Percentiles rank a stretch among this genome's conserved stretches.
These are phyloP conservation scores for Lycaon pictus DNA, from an alignment of 2,113 vertebrate species.

Conservation along the genomic window DNA sequence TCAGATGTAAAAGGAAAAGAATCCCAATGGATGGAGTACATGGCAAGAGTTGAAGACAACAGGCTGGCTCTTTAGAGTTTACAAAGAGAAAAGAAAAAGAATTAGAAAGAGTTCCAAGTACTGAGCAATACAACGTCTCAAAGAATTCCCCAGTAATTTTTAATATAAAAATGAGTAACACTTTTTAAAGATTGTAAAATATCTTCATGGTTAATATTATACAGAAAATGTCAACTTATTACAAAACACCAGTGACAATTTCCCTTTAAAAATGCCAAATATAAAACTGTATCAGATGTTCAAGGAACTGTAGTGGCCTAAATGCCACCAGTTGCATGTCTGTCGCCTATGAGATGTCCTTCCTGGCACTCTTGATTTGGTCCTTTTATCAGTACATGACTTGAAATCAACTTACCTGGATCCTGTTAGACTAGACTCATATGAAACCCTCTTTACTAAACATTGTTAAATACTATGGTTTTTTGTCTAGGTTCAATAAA, in stretches of 20 bases:
- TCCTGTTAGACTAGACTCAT: not conserved
- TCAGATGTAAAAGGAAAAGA: not conserved
- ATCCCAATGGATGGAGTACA: not conserved
- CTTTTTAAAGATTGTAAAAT: not conserved
- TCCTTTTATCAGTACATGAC: not conserved
- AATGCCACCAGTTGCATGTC: not conserved
- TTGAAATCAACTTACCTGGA: not conserved
- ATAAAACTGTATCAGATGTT: not conserved
- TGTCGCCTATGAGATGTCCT: not conserved
- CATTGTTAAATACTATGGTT: not conserved
- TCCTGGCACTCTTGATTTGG: not conserved
- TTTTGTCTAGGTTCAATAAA: not conserved
- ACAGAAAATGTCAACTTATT: constrained; percentile 20
- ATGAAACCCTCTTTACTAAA: constrained; percentile 6
- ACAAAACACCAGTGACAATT: not conserved
- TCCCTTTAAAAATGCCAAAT: constrained; percentile 43
- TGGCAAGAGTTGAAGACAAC: not conserved
- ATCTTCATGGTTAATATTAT: not conserved
- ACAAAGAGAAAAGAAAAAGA: not conserved
- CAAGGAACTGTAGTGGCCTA: not conserved
- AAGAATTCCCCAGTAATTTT: not conserved
- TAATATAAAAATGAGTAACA: not conserved
- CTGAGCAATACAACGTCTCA: not conserved
- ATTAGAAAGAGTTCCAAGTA: not conserved
- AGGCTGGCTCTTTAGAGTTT: not conserved